Conservation (phyloP, 2,113 vertebrate species). For the Pontoporia blainvillei region DNA sequence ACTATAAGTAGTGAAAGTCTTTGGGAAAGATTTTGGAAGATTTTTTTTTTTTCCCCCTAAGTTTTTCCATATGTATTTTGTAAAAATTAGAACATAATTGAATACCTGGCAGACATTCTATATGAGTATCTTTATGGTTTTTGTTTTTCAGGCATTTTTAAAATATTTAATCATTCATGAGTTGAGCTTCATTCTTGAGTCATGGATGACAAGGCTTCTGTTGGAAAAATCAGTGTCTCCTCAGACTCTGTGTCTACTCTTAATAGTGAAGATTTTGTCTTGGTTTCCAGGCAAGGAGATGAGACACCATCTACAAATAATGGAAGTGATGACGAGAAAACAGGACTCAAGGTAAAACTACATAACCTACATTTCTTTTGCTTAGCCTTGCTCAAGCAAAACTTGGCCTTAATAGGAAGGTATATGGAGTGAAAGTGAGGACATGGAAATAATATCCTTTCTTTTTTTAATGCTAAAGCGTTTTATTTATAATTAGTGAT, state of each 20-base stretch:
- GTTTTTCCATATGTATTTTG: slow-evolving; percentile 39
- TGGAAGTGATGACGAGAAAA: slow-evolving; percentile 99
- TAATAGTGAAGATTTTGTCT: slow-evolving; percentile 99
- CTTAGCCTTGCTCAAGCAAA: slow-evolving; percentile 55
- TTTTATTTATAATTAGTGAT: neutral
- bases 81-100: slow-evolving; percentile 47
- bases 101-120: slow-evolving; percentile 72
- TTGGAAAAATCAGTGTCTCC: slow-evolving; percentile 99
- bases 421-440: slow-evolving; percentile 61
- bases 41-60: neutral
- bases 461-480: neutral
- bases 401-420: slow-evolving; percentile 49
- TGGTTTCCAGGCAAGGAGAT: slow-evolving; percentile 98
- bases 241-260: slow-evolving; percentile 99
- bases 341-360: slow-evolving; percentile 97
- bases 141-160: slow-evolving; percentile 93
- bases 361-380: slow-evolving; percentile 68
- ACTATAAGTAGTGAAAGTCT: neutral
- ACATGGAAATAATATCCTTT: neutral
- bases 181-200: slow-evolving; percentile 93
- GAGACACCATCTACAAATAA: slow-evolving; percentile 98
- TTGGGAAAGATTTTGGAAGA: slow-evolving; percentile 6
- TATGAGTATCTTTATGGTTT: slow-evolving; percentile 82
- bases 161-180: slow-evolving; percentile 96
- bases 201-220: slow-evolving; percentile 99